These are phyloP conservation scores for Cynaeus angustus DNA, from an alignment of 2,888 invertebrate species.

Conservation along the genomic window DNA sequence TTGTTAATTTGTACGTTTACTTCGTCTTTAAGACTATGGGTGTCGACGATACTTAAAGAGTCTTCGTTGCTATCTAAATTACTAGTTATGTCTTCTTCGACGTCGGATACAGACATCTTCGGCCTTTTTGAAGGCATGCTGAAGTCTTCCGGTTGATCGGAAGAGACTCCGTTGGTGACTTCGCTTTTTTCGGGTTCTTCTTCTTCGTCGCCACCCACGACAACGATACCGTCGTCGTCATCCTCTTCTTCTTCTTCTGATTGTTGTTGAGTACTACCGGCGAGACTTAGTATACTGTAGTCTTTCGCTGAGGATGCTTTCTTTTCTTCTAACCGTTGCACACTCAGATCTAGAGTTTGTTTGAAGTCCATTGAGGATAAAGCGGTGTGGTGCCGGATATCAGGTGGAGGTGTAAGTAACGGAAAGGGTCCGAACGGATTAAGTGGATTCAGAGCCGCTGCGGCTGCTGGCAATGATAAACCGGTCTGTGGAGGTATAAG, in stretches of 20 bases:
- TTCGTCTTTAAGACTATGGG: conserved; percentile 75
- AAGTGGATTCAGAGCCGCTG: conserved; percentile 81
- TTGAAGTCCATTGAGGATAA: conserved; percentile 78
- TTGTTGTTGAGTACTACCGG: conserved; percentile 61
- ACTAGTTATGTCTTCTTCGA: conserved; percentile 75
- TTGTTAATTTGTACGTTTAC: conserved; percentile 78
- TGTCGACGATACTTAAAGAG: conserved; percentile 74
- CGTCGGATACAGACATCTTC: conserved; percentile 74
- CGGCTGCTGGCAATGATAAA: conserved; percentile 76
- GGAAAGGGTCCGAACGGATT: conserved; percentile 87
- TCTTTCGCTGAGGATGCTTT: conserved; percentile 63
- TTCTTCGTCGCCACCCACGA: conserved; percentile 81
- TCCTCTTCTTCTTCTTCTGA: conserved; percentile 78
- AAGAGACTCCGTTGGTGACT: conserved; percentile 65
- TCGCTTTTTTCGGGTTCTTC: conserved; percentile 70
- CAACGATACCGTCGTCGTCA: conserved; percentile 86
- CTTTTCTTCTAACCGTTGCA: conserved; percentile 72
- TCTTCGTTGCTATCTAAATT: conserved; percentile 81
- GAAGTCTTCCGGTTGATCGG: conserved; percentile 80
- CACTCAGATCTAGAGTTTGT: conserved; percentile 77
- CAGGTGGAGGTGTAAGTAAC: conserved; percentile 81
- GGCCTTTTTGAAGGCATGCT: conserved; percentile 79
- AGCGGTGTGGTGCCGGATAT: conserved; percentile 77
- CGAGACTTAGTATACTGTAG: conserved; percentile 61
- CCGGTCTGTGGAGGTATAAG: conserved; percentile 84